Percentiles rank a stretch among this genome's conserved stretches.
Evolutionary conservation across 2,888 invertebrate genomes (phyloP).

Genomic region (Machimus rusticus): DNA sequence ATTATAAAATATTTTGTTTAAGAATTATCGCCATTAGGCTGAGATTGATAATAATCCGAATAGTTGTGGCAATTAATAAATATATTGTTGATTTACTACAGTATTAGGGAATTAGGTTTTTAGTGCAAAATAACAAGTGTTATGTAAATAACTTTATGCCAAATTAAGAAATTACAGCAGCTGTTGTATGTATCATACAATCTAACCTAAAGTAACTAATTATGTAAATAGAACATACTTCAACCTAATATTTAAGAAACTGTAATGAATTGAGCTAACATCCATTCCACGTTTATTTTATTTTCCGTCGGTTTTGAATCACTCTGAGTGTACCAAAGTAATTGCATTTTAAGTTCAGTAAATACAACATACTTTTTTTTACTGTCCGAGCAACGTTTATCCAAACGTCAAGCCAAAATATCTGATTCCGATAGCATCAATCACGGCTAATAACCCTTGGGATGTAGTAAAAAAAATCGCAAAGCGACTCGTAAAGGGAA

Average conservation of each 20-base stretch:
- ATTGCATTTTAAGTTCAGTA: not conserved
- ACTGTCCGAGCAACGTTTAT: not conserved
- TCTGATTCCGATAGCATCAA: not conserved
- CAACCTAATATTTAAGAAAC: not conserved
- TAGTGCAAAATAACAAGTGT: too few relatives aligned
- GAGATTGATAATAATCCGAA: too few relatives aligned
- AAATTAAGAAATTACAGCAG: too few relatives aligned
- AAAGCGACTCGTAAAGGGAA: not conserved
- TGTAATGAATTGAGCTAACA: not conserved
- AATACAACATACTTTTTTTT: not conserved
- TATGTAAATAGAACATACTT: too few relatives aligned
- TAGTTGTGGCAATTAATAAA: too few relatives aligned
- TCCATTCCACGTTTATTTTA: not conserved
- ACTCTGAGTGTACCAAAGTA: not conserved
- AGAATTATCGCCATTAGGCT: too few relatives aligned
- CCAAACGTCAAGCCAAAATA: not conserved
- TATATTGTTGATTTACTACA: too few relatives aligned
- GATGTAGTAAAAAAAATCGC: not conserved
- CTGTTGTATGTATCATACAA: too few relatives aligned
- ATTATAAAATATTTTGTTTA: too few relatives aligned
- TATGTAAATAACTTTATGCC: too few relatives aligned
- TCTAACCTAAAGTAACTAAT: too few relatives aligned
- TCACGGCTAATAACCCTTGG: not conserved
- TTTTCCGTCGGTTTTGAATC: not conserved
- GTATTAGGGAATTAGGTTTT: too few relatives aligned